These are phyloP conservation scores for Hormaphis cornu DNA, from an alignment of 1,140 invertebrate species.

Conservation along the genomic window DNA sequence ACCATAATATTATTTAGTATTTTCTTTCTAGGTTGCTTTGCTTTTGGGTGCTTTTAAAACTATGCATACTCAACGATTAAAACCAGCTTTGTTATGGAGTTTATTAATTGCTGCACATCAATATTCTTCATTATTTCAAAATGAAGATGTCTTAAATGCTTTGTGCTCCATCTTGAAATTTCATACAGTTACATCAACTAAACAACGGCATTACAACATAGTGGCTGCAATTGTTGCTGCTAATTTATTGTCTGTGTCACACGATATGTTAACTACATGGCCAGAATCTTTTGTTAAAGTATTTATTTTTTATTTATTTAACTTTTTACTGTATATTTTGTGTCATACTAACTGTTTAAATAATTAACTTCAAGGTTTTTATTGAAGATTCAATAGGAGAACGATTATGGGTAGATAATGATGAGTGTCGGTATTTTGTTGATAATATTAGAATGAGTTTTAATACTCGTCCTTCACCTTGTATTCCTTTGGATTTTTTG, in stretches of 20 bases:
- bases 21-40: neutral
- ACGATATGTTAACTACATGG: constrained; percentile 61
- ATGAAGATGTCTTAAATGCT: constrained; percentile 68
- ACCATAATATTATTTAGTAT: too few species aligned
- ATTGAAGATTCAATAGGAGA: constrained; percentile 90
- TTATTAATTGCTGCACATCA: constrained; percentile 75
- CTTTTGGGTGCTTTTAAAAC: constrained; percentile 25
- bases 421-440: constrained; percentile 82
- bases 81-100: constrained; percentile 37
- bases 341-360: constrained; percentile 23
- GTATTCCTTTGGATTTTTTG: constrained; percentile 43
- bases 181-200: constrained; percentile 48
- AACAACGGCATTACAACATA: constrained; percentile 47
- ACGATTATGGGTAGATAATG: constrained; percentile 83
- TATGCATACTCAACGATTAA: constrained; percentile 19
- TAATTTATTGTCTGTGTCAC: constrained; percentile 69
- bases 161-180: constrained; percentile 73
- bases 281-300: constrained; percentile 64
- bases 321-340: constrained; percentile 7
- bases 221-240: constrained; percentile 75
- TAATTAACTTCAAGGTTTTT: constrained; percentile 58
- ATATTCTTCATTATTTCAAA: constrained; percentile 64
- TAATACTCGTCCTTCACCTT: constrained; percentile 66
- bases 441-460: constrained; percentile 87
- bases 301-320: neutral